Percentiles rank a stretch among this genome's conserved stretches.
These are phyloP conservation scores for Raja brachyura DNA, from an alignment of 2,113 vertebrate species.

Conservation along the genomic window DNA sequence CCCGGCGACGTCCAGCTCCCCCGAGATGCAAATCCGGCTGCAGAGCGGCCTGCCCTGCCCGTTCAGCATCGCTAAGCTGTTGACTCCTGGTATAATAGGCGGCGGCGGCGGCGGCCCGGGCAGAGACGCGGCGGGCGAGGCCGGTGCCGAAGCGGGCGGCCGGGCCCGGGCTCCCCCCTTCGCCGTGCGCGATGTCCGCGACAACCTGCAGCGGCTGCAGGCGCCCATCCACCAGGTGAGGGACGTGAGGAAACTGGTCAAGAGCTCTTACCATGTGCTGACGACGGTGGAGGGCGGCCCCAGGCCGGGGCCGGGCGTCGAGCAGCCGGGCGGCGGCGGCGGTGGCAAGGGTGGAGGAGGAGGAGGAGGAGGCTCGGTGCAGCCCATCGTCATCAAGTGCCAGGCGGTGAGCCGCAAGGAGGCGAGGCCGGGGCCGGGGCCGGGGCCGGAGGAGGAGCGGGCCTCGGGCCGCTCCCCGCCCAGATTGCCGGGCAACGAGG, in stretches of 20 bases:
- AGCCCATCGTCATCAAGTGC: slow-evolving; percentile 87
- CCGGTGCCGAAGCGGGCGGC: background rate
- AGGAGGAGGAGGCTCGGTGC: slow-evolving; percentile 53
- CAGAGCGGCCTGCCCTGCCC: slow-evolving; percentile 57
- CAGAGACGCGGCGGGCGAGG: slow-evolving; percentile 46
- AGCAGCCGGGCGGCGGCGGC: slow-evolving; percentile 57
- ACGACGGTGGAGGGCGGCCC: slow-evolving; percentile 73
- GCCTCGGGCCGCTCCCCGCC: slow-evolving; percentile 53
- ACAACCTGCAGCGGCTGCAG: slow-evolving; percentile 67
- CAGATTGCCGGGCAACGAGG: too few species aligned
- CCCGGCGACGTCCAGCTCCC: slow-evolving; percentile 56
- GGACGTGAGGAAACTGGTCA: slow-evolving; percentile 88
- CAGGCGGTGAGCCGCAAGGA: slow-evolving; percentile 71
- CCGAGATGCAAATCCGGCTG: slow-evolving; percentile 85
- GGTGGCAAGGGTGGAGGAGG: slow-evolving; percentile 47
- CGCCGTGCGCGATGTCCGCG: slow-evolving; percentile 78
- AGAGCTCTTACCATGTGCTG: slow-evolving; percentile 75
- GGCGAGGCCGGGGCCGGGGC: background rate
- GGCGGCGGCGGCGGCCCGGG: slow-evolving; percentile 44
- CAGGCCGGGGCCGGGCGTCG: slow-evolving; percentile 46
- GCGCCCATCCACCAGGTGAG: slow-evolving; percentile 84
- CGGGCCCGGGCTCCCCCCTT: slow-evolving; percentile 76
- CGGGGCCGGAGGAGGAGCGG: slow-evolving; percentile 40
- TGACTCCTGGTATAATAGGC: slow-evolving; percentile 63
- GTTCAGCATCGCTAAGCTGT: slow-evolving; percentile 73